Evolutionary conservation across 2,797 vertebrate genomes (phyloP).

Genomic region (Vireo griseus): DNA sequence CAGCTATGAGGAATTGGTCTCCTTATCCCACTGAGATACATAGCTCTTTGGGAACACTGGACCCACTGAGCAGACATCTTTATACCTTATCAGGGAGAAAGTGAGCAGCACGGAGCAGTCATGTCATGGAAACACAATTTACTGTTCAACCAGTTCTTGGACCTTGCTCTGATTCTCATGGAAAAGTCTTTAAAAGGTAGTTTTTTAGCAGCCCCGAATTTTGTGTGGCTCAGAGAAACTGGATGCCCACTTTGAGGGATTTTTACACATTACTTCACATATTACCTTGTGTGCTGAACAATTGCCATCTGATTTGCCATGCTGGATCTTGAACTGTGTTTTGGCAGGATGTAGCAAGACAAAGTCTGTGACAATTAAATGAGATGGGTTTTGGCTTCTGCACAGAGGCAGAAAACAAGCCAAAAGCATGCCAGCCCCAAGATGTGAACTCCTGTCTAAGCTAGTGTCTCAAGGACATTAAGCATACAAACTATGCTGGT

Average conservation of each 20-base stretch:
- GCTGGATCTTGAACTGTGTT: not conserved
- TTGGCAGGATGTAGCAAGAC: not conserved
- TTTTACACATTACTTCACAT: not conserved
- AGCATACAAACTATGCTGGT: not conserved
- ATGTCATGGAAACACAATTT: not conserved
- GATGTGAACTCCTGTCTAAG: not conserved
- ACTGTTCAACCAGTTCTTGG: not conserved
- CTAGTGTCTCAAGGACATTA: not conserved
- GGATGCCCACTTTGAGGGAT: not conserved
- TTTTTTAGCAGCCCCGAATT: not conserved
- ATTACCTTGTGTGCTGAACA: not conserved
- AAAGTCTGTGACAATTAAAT: not conserved
- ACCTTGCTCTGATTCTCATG: not conserved
- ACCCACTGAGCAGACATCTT: rapidly evolving
- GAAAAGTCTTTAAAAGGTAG: not conserved
- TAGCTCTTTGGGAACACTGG: not conserved
- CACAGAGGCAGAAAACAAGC: not conserved
- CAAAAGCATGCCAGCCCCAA: not conserved
- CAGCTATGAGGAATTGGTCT: rapidly evolving
- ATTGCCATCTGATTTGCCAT: not conserved
- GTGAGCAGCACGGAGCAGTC: rapidly evolving
- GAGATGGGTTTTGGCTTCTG: not conserved
- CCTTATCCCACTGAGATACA: not conserved
- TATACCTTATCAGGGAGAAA: not conserved
- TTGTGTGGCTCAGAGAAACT: not conserved